Conservation (phyloP, 1,140 invertebrate genomes). For the Hylaeus volcanicus region DNA sequence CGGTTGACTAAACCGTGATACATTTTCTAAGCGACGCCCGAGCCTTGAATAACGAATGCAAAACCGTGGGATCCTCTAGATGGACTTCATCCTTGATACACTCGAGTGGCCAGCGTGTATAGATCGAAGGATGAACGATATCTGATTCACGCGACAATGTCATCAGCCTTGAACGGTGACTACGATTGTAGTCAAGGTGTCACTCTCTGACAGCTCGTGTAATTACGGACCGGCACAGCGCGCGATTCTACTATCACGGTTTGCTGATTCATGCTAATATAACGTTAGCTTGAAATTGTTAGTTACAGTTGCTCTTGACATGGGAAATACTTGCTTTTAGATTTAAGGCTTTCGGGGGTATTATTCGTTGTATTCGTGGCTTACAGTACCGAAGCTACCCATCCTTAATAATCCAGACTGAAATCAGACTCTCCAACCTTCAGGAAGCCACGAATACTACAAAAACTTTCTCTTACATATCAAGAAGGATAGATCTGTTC, state of each 20-base stretch:
- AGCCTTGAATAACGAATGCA: neutral
- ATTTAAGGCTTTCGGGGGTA: no score
- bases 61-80: neutral
- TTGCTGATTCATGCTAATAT: no score
- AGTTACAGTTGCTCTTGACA: no score
- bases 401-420: no score
- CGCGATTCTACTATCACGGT: neutral
- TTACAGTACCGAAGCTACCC: no score
- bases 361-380: no score
- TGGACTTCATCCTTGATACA: neutral
- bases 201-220: neutral
- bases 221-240: constrained; percentile 13
- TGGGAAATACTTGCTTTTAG: no score
- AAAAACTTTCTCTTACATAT: no score
- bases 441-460: no score
- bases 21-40: neutral
- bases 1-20: neutral
- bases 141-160: constrained; percentile 17
- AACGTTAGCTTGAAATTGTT: no score
- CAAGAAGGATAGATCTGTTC: no score
- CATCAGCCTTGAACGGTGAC: neutral
- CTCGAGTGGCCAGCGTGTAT: neutral
- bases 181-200: constrained; percentile 15
- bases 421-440: no score
- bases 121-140: neutral